Base-by-base conservation (phyloP, 2,113 vertebrate genomes). In the Pimephales promelas region DNA sequence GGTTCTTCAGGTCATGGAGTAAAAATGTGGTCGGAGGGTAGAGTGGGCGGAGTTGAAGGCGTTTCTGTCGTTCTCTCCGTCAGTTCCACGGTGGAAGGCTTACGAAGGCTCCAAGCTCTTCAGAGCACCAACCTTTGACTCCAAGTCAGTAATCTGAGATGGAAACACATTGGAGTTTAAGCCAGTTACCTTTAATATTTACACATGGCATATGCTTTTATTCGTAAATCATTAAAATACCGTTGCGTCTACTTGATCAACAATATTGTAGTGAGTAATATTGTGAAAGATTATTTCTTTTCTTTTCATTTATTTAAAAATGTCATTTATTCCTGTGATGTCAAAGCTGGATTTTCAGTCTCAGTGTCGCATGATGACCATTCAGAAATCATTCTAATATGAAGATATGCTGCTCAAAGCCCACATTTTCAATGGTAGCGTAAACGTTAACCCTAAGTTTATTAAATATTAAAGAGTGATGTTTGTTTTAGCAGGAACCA, bases 121-220 rank as follows among this genome's bases (percentile, higher is more conserved):
- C 93, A 97, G 92, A 90, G 96, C 94, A 28, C 95, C 96, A 92
- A 97, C 95, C 92, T 95, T 97, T 90, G 94, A 95, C 94, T 97
- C 96, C 94, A 97, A 89, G 90, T 97, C 95, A 47, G 94, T 94
- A 80, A 95, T 94, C 94, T 95, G 90, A 59, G 59, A 62, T 43
- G 5, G 57, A 85, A 56, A 83, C 6, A 59, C 13, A 40, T 31
- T 20, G 34, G 9, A 36, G 66, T 40, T 68, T 31, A 68, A 7
- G 31, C 24, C 11, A 84, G 20, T 9, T 40, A 59, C 8, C 24
- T 26, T n/a, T 61, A 6, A 77, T 24, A 11, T 22, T 4, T 16
- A 59, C 3, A 24, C 22, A 9, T 59, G 3, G 24, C 4, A 61
- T 11, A 26, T 14, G 57, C 10, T 61, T 61, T 61, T 14, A 61